A percentile compares a stretch with the other conserved stretches of the same genome.
Conservation (phyloP, 2,113 vertebrate species). For the Spheniscus mendiculus region DNA sequence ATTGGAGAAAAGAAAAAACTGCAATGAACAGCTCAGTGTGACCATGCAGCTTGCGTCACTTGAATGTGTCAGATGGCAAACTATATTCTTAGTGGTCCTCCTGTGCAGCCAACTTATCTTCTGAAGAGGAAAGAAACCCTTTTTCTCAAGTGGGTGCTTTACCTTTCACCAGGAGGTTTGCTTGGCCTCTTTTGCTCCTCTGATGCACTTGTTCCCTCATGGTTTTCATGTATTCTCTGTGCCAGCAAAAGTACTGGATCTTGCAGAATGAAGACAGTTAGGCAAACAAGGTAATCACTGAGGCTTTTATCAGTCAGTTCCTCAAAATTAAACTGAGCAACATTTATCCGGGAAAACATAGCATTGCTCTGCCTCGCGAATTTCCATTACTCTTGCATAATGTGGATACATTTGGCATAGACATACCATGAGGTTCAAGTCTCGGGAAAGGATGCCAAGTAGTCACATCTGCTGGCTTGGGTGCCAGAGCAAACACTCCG, state of each 20-base stretch:
- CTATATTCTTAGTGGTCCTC: background rate
- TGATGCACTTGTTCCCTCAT: background rate
- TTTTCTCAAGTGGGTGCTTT: background rate
- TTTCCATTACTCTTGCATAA: slow-evolving; percentile 68
- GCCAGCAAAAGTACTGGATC: background rate
- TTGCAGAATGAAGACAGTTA: background rate
- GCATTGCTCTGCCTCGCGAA: slow-evolving; percentile 56
- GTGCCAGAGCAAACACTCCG: slow-evolving; percentile 64
- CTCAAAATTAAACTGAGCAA: slow-evolving; percentile 68
- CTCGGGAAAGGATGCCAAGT: slow-evolving; percentile 57
- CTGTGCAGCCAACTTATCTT: background rate
- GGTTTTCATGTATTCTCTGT: background rate
- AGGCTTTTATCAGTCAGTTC: slow-evolving; percentile 49
- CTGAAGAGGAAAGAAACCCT: background rate
- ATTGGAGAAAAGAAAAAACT: background rate
- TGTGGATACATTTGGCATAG: slow-evolving; percentile 67
- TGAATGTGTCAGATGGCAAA: background rate
- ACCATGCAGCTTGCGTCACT: background rate
- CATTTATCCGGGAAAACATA: slow-evolving; percentile 62
- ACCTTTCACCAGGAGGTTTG: background rate
- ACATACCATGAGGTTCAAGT: slow-evolving; percentile 61
- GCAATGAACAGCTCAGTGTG: background rate
- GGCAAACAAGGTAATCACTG: slow-evolving; percentile 52
- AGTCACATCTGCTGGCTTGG: slow-evolving; percentile 70
- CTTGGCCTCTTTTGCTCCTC: background rate